Evolutionary conservation across 2,888 invertebrate species (phyloP).

Genomic region (Cephus pygmeus): DNA sequence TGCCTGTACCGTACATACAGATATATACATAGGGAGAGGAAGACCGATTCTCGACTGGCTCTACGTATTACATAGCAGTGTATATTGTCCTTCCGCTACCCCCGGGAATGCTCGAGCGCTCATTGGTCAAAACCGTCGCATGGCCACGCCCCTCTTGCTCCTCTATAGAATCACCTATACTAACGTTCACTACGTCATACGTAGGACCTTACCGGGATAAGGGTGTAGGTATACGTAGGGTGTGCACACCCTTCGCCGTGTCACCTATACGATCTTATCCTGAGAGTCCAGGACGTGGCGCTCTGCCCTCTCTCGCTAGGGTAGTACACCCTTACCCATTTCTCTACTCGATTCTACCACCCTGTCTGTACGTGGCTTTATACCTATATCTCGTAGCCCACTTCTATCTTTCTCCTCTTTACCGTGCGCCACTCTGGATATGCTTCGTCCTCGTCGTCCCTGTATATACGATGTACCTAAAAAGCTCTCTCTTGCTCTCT

Average conservation of each 20-base stretch:
- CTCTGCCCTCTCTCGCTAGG: slow-evolving; percentile 9
- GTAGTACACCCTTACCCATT: slow-evolving; percentile 10
- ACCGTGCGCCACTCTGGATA: background rate
- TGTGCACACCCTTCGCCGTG: slow-evolving; percentile 20
- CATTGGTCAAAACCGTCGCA: slow-evolving; percentile 62
- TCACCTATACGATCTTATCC: background rate
- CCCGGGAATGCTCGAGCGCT: slow-evolving; percentile 55
- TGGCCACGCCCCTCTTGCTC: slow-evolving; percentile 50
- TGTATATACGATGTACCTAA: background rate
- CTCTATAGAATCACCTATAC: slow-evolving; percentile 48
- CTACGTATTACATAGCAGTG: slow-evolving; percentile 33
- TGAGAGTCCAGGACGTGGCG: slow-evolving; percentile 14
- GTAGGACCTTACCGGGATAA: background rate
- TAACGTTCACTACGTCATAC: background rate
- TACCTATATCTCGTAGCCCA: slow-evolving; percentile 1
- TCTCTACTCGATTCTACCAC: slow-evolving; percentile 12
- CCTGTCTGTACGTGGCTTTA: too few species aligned
- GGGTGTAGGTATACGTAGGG: background rate
- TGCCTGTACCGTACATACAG: slow-evolving; percentile 7
- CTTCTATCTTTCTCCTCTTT: slow-evolving; percentile 7
- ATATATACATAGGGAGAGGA: slow-evolving; percentile 19
- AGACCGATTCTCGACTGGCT: background rate
- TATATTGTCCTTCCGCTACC: slow-evolving; percentile 59
- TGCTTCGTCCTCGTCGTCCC: background rate
- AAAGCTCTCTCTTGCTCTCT: slow-evolving; percentile 9